phyloP scores from a whole-genome alignment of 2,888 invertebrate genomes.

The Augiades crinisus region DNA sequence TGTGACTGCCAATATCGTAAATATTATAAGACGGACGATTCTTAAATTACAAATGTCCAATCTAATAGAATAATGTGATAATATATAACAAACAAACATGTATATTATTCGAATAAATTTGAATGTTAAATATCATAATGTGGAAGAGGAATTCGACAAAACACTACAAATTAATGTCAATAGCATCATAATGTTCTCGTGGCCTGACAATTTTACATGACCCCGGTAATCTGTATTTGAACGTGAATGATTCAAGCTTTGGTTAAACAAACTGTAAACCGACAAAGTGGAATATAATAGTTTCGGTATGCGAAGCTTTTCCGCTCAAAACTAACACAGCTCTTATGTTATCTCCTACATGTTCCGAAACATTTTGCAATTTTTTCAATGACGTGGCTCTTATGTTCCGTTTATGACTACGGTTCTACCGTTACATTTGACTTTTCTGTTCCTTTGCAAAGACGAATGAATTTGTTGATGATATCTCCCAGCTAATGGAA shows the following conservation, averaged over 20 bases:
- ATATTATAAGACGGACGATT: not conserved
- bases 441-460: not conserved
- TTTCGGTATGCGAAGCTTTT: constrained; percentile 50
- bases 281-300: constrained; percentile 42
- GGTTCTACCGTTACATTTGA: not conserved
- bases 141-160: not conserved
- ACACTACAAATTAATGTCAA: not conserved
- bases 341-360: constrained; percentile 30
- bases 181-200: constrained; percentile 2
- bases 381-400: not conserved
- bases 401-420: not conserved
- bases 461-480: not conserved
- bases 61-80: not conserved
- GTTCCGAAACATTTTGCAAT: constrained; percentile 3
- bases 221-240: constrained; percentile 24
- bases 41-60: not conserved
- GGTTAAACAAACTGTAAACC: constrained; percentile 39
- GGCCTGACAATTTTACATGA: constrained; percentile 8
- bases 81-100: not conserved
- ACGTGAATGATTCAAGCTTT: constrained; percentile 19
- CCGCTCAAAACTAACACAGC: constrained; percentile 45
- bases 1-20: constrained; percentile 6
- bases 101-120: not conserved
- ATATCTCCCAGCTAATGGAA: constrained; percentile 1
- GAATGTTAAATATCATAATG: too few relatives aligned